Percentiles rank a stretch among this genome's conserved stretches.
These are phyloP conservation scores for Drosophila burlai DNA, from an alignment of 1,140 invertebrate genomes.

Conservation along the genomic window DNA sequence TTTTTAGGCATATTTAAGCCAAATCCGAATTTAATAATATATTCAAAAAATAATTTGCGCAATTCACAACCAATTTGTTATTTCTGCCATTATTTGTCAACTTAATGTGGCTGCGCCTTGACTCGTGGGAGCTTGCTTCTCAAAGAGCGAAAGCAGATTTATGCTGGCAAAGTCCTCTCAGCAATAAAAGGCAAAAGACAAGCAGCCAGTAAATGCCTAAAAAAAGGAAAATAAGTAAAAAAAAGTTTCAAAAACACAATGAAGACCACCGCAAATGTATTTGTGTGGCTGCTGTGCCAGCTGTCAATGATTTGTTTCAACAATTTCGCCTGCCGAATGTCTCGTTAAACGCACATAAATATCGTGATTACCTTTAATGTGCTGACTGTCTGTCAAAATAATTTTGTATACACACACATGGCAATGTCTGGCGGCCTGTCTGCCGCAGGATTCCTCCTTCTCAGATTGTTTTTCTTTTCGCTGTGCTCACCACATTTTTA, in stretches of 20 bases:
- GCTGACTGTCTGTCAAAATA: slow-evolving; percentile 51
- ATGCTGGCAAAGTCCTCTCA: slow-evolving; percentile 7
- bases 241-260: slow-evolving; percentile 39
- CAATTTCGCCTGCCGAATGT: slow-evolving; percentile 65
- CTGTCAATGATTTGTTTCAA: slow-evolving; percentile 82
- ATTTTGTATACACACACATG: slow-evolving; percentile 12
- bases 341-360: slow-evolving; percentile 80
- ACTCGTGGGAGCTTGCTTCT: slow-evolving; percentile 20
- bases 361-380: slow-evolving; percentile 80
- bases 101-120: slow-evolving; percentile 28
- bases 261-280: slow-evolving; percentile 58
- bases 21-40: slow-evolving; percentile 39
- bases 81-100: slow-evolving; percentile 43
- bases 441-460: slow-evolving; percentile 31
- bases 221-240: slow-evolving; percentile 6
- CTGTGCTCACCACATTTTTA: slow-evolving; percentile 62
- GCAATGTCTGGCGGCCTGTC: slow-evolving; percentile 42
- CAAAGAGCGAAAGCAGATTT: slow-evolving; percentile 14
- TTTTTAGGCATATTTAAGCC: background rate
- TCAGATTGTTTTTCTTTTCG: slow-evolving; percentile 46
- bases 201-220: slow-evolving; percentile 23
- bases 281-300: slow-evolving; percentile 50
- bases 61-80: slow-evolving; percentile 50
- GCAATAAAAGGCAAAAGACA: slow-evolving; percentile 31
- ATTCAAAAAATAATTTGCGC: slow-evolving; percentile 30